Base-by-base conservation (phyloP, 2,797 vertebrate genomes). In the Lepilemur septentrionalis region DNA sequence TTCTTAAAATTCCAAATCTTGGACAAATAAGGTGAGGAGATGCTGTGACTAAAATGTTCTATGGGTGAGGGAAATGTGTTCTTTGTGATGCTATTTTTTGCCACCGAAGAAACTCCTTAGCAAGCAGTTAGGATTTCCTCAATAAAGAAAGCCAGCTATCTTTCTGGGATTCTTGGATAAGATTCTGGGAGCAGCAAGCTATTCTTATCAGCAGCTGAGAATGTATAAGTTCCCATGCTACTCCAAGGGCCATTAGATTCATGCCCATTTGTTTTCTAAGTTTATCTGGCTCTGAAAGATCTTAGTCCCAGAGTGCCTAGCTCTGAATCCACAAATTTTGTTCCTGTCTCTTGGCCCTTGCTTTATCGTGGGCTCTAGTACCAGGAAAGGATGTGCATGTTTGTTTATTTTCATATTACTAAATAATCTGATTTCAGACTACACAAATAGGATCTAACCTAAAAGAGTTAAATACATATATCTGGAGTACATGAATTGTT, bases 1-100 rank as follows among this genome's bases (percentile, higher is more conserved):
- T 59, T 25, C n/a, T 92, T 80, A 95, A 70, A 81, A 90, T 89
- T 83, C 41, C 35, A 75, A 70, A 69, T 93, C 32, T 95, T 93
- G 57, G 18, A 90, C 35, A 79, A 97, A 67, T 22, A 79, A 13
- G 38, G 10, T 72, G 25, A 90, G 14, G 88, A 82, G n/a, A 90
- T 43, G 4, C 10, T 35, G 18, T 69, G 15, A 80, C 38, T 75
- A 35, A 90, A 67, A 48, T 76, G 14, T 20, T 85, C 57, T 89
- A 2, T 30, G 0, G 22, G 9, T 1, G 23, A 79, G 79, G 23
- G 25, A 69, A 89, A 72, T 89, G 4, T 72, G 10, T 72, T 78
- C 43, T 59, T 72, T 70, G 43, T 9, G 38, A 32, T 46, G 50
- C 15, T 59, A 4, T 61, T 55, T 55, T 28, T 61, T 61, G 46